These are phyloP conservation scores for Meles meles DNA, from an alignment of 2,113 vertebrate species.

Conservation along the genomic window DNA sequence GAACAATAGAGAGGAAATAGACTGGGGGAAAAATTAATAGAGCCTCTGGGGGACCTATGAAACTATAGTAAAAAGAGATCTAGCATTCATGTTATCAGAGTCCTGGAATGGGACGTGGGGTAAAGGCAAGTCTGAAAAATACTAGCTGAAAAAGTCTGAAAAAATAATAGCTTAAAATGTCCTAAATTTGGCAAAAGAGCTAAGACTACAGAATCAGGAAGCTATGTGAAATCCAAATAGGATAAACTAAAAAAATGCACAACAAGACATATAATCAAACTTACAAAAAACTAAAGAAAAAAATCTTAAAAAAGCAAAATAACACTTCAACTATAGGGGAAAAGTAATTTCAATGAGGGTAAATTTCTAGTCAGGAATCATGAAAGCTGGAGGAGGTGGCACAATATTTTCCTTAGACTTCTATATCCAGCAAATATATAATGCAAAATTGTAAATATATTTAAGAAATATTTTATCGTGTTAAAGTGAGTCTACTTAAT, in stretches of 20 bases:
- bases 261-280: background rate
- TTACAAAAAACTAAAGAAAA: background rate
- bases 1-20: background rate
- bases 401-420: background rate
- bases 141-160: no score
- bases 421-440: background rate
- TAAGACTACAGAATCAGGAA: background rate
- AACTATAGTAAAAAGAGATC: background rate
- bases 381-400: background rate
- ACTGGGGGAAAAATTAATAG: background rate
- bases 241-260: background rate
- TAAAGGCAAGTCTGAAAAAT: background rate
- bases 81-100: background rate
- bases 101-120: background rate
- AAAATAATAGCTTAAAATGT: background rate
- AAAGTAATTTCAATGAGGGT: background rate
- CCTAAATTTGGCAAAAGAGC: background rate
- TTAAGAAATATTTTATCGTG: background rate
- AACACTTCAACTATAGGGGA: background rate
- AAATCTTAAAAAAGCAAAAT: background rate
- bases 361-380: background rate
- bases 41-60: background rate
- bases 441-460: background rate
- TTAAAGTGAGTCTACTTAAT: background rate
- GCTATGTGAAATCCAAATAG: background rate